A percentile compares a stretch with the other conserved stretches of the same genome.
These are phyloP conservation scores for Linepithema humile DNA, from an alignment of 1,140 invertebrate genomes.

Conservation along the genomic window DNA sequence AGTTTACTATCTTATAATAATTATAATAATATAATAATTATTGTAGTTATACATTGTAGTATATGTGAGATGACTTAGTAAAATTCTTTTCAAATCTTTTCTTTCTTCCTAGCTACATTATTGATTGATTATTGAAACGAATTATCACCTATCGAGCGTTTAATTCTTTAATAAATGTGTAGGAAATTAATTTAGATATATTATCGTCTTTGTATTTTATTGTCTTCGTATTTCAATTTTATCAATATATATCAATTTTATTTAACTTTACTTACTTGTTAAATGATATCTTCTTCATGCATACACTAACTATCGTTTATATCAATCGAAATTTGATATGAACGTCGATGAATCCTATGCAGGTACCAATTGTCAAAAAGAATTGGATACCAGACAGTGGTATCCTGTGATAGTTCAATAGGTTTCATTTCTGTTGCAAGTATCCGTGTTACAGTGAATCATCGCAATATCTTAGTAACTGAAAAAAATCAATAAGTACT, in stretches of 20 bases:
- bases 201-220: background rate
- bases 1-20: background rate
- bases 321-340: conserved; percentile 7
- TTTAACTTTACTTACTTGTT: background rate
- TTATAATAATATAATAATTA: background rate
- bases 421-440: background rate
- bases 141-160: conserved; percentile 24
- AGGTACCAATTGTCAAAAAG: background rate
- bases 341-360: background rate
- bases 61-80: background rate
- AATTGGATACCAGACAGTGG: background rate
- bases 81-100: background rate
- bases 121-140: background rate
- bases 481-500: background rate
- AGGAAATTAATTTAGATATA: too few relatives aligned
- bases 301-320: too few relatives aligned
- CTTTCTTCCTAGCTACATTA: background rate
- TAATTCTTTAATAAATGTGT: too few relatives aligned
- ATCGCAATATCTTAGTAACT: background rate
- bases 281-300: background rate
- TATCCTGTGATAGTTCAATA: background rate
- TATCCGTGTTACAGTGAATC: background rate
- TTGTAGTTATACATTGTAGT: too few relatives aligned
- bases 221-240: background rate
- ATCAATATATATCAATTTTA: background rate